These are phyloP conservation scores for Atta colombica DNA, from an alignment of 1,140 invertebrate species.

Conservation along the genomic window DNA sequence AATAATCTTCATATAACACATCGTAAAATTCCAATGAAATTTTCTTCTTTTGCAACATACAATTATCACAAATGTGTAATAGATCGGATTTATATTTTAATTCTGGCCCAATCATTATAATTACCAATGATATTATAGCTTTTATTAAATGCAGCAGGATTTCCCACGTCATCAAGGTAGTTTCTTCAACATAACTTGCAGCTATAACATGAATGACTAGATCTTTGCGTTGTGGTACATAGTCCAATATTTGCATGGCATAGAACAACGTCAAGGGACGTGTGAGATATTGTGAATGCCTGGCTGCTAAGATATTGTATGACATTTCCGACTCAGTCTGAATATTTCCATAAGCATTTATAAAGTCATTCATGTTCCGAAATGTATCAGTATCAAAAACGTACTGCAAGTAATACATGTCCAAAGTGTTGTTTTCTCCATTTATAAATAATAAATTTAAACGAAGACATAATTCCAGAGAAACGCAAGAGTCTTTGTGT, in stretches of 20 bases:
- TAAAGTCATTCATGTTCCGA: conserved; percentile 75
- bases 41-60: conserved; percentile 62
- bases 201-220: conserved; percentile 79
- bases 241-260: conserved; percentile 75
- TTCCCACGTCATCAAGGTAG: conserved; percentile 77
- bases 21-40: conserved; percentile 66
- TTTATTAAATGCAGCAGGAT: conserved; percentile 79
- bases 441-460: conserved; percentile 69
- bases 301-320: conserved; percentile 57
- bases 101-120: conserved; percentile 81
- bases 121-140: conserved; percentile 55
- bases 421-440: conserved; percentile 66
- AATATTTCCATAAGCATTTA: conserved; percentile 73
- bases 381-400: conserved; percentile 70
- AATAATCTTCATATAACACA: conserved; percentile 76
- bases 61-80: conserved; percentile 73
- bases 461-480: conserved; percentile 70
- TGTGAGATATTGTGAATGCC: conserved; percentile 77
- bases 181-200: conserved; percentile 76
- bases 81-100: conserved; percentile 53
- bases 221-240: conserved; percentile 7
- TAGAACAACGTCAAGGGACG: conserved; percentile 79
- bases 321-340: conserved; percentile 57
- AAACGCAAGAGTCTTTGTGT: conserved; percentile 71
- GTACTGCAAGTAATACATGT: conserved; percentile 64